Evolutionary conservation across 1,140 invertebrate species (phyloP).

Genomic region (Drosophila pseudoobscura): DNA sequence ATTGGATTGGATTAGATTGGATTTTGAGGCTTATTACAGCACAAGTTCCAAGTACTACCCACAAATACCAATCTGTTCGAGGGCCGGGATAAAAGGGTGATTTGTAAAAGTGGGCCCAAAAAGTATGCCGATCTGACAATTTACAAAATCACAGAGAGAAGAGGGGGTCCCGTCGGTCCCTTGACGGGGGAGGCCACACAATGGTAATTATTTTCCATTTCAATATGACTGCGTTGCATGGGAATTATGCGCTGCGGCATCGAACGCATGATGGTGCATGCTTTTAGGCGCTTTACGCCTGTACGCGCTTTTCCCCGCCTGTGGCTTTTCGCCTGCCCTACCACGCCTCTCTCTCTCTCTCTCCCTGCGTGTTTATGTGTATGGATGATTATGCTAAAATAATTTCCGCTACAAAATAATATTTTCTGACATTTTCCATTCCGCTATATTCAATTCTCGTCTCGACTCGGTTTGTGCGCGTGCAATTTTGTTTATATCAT

Average conservation of each 20-base stretch:
- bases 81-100: too few relatives aligned
- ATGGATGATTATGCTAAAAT: conserved; percentile 61
- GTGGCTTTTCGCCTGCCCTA: background rate
- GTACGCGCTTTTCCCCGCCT: background rate
- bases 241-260: conserved; percentile 32
- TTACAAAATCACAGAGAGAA: background rate
- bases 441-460: conserved; percentile 4
- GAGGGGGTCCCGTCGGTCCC: too few relatives aligned
- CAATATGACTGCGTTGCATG: conserved; percentile 17
- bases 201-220: conserved; percentile 52
- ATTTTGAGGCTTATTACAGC: background rate
- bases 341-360: conserved; percentile 1
- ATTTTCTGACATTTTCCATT: conserved; percentile 35
- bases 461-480: background rate
- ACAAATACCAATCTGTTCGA: too few relatives aligned
- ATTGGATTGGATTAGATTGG: conserved; percentile 4
- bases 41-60: background rate
- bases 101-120: background rate
- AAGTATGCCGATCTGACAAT: background rate
- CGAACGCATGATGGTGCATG: conserved; percentile 23
- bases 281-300: conserved; percentile 30
- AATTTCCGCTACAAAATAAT: conserved; percentile 68
- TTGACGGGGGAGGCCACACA: background rate
- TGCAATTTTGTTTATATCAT: conserved; percentile 34
- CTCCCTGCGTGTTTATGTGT: too few relatives aligned